These are phyloP conservation scores for Schizopygopsis pylzovi DNA, from an alignment of 2,797 vertebrate species.

Conservation along the genomic window DNA sequence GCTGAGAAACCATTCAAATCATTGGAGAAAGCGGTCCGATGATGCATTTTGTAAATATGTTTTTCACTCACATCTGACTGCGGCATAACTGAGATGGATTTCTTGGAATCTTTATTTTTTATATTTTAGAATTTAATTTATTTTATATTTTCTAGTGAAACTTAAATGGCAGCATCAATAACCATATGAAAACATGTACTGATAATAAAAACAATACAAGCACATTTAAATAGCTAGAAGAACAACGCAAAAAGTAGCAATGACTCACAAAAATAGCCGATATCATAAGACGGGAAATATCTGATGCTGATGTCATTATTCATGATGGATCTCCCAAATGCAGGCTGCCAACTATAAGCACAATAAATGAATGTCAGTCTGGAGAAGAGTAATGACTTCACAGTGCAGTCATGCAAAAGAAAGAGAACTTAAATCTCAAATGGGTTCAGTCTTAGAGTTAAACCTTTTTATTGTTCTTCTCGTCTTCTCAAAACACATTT, in stretches of 20 bases:
- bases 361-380: constrained; percentile 5
- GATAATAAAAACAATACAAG: background rate
- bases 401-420: background rate
- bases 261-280: constrained; percentile 1
- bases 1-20: constrained; percentile 6
- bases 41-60: background rate
- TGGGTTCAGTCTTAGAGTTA: background rate
- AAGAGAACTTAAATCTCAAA: background rate
- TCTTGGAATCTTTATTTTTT: background rate
- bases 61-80: background rate
- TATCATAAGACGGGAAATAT: constrained; percentile 19
- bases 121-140: background rate
- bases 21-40: background rate
- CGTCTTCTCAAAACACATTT: background rate
- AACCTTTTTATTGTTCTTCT: constrained; percentile 6
- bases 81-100: background rate
- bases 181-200: background rate
- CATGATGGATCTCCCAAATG: background rate
- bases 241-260: background rate
- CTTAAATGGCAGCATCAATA: background rate
- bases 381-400: constrained; percentile 18
- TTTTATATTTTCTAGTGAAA: background rate
- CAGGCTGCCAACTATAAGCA: background rate
- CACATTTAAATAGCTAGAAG: background rate
- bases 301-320: background rate